These are phyloP conservation scores for Heteromormyrus szaboi DNA, from an alignment of 2,797 vertebrate species.

Conservation along the genomic window DNA sequence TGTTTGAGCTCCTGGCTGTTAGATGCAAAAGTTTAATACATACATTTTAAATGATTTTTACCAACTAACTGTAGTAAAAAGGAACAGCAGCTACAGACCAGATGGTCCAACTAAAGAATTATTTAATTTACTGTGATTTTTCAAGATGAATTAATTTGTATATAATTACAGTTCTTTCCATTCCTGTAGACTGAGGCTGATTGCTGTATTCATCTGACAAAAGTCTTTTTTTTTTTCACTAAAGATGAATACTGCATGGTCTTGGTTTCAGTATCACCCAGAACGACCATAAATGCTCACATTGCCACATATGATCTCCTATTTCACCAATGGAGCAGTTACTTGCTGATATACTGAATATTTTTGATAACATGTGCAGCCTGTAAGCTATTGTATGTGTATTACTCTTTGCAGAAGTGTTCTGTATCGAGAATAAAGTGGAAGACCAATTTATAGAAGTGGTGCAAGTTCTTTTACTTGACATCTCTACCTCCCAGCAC, in stretches of 20 bases:
- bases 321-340: neutral
- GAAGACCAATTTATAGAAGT: neutral
- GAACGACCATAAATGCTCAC: neutral
- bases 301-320: neutral
- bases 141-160: constrained; percentile 41
- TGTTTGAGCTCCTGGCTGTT: neutral
- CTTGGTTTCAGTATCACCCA: constrained; percentile 22
- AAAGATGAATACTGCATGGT: constrained; percentile 27
- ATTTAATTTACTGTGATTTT: constrained; percentile 30
- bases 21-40: neutral
- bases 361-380: constrained; percentile 22
- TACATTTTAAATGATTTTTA: constrained; percentile 14
- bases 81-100: constrained; percentile 15
- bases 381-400: neutral
- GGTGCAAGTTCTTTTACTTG: neutral
- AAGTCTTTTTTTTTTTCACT: constrained; percentile 21
- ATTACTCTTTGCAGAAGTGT: neutral
- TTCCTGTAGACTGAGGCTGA: constrained; percentile 29
- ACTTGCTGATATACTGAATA: constrained; percentile 16
- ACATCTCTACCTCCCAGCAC: neutral
- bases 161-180: constrained; percentile 39
- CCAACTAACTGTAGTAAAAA: constrained; percentile 19
- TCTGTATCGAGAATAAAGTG: neutral
- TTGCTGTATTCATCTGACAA: constrained; percentile 5
- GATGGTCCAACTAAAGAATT: constrained; percentile 28